Evolutionary conservation across 2,888 invertebrate genomes (phyloP).

Genomic region (Xanthia togata): DNA sequence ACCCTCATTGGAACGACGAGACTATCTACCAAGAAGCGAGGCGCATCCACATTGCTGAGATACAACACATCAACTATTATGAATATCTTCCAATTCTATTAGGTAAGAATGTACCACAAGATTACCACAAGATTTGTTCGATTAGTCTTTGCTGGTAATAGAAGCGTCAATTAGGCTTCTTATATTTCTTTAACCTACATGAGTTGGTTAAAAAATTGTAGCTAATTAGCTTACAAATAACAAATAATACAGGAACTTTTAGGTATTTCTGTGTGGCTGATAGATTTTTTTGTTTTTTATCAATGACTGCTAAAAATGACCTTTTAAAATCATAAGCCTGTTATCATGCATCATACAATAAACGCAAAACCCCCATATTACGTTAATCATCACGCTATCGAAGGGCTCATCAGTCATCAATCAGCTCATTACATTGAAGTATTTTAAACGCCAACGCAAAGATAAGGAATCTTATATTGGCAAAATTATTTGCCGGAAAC

Average conservation of each 20-base stretch:
- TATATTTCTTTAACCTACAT: no score
- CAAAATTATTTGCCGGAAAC: neutral
- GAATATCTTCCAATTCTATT: conserved; percentile 94
- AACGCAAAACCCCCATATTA: neutral
- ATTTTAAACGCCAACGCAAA: no score
- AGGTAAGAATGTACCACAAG: conserved; percentile 88
- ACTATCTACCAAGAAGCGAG: conserved; percentile 93
- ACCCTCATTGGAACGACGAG: conserved; percentile 95
- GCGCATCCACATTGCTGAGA: conserved; percentile 92
- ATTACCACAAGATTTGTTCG: neutral
- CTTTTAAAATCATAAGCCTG: neutral
- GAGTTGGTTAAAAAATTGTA: no score
- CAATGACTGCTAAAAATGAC: no score
- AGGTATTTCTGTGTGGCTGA: neutral
- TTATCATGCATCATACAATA: neutral
- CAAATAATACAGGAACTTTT: no score
- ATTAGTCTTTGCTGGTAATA: neutral
- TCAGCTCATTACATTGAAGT: neutral
- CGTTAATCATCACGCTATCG: neutral
- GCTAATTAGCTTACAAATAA: no score
- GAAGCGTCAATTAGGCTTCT: neutral
- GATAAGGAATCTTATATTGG: neutral
- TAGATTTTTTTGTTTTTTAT: neutral
- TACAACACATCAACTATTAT: conserved; percentile 94
- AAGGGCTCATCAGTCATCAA: neutral